Percentiles rank a stretch among this genome's conserved stretches.
These are phyloP conservation scores for Otolemur garnettii DNA, from an alignment of 2,113 vertebrate species.

Conservation along the genomic window DNA sequence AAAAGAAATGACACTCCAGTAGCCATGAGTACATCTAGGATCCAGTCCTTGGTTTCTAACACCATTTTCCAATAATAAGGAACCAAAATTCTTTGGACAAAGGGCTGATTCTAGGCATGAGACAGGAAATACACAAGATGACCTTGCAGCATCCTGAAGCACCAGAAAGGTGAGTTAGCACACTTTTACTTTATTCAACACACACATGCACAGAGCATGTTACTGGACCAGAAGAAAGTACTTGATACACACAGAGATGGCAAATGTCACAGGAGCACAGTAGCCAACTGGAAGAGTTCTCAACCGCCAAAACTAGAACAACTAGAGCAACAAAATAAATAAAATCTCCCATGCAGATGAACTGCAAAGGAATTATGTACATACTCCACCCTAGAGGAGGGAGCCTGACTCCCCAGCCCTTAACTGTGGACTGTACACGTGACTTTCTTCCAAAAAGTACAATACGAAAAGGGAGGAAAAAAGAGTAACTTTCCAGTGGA, in stretches of 20 bases:
- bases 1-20: neutral
- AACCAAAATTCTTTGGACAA: neutral
- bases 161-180: neutral
- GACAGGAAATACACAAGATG: neutral
- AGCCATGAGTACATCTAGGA: neutral
- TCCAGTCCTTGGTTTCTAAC: neutral
- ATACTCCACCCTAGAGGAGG: neutral
- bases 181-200: neutral
- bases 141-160: neutral
- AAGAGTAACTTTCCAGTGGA: neutral
- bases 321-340: neutral
- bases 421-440: neutral
- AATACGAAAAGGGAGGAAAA: neutral
- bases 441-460: neutral
- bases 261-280: neutral
- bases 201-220: neutral
- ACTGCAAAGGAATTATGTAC: neutral
- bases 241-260: neutral
- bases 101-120: neutral
- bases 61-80: neutral
- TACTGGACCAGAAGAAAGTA: neutral
- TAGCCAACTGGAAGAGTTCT: neutral
- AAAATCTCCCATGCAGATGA: neutral
- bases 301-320: neutral
- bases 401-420: neutral